Conservation (phyloP, 35 echinoderm and acorn worm species). For the Heliocidaris erythrogramma region DNA sequence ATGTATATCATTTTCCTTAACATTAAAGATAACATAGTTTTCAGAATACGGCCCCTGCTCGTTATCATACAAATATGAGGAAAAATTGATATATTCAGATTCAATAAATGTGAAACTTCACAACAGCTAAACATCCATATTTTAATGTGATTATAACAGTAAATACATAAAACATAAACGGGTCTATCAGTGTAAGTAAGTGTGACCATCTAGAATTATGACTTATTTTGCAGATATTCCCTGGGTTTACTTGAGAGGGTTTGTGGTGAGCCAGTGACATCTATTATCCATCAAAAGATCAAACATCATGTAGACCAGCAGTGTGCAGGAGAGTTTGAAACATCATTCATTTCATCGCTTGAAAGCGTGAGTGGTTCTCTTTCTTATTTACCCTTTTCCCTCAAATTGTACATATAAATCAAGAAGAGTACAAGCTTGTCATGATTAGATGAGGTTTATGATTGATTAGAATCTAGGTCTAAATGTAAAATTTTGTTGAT, state of each 20-base stretch:
- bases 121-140: neutral
- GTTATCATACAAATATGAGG: too few species aligned
- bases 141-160: neutral
- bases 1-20: too few species aligned
- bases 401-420: neutral
- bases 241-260: conserved; percentile 84
- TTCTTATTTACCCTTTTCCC: neutral
- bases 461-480: too few species aligned
- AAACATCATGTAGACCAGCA: conserved; percentile 84
- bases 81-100: too few species aligned
- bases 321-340: conserved; percentile 96
- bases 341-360: conserved; percentile 68
- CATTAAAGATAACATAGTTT: too few species aligned
- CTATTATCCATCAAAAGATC: conserved; percentile 84
- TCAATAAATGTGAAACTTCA: neutral
- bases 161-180: too few species aligned
- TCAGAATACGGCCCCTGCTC: too few species aligned
- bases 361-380: conserved; percentile 63
- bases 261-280: conserved; percentile 86
- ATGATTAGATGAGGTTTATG: too few species aligned
- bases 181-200: neutral
- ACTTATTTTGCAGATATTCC: conserved; percentile 59
- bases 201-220: neutral
- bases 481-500: too few species aligned
- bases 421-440: too few species aligned